Conservation (phyloP, 1,140 invertebrate species). For the Ridgeia piscesae region DNA sequence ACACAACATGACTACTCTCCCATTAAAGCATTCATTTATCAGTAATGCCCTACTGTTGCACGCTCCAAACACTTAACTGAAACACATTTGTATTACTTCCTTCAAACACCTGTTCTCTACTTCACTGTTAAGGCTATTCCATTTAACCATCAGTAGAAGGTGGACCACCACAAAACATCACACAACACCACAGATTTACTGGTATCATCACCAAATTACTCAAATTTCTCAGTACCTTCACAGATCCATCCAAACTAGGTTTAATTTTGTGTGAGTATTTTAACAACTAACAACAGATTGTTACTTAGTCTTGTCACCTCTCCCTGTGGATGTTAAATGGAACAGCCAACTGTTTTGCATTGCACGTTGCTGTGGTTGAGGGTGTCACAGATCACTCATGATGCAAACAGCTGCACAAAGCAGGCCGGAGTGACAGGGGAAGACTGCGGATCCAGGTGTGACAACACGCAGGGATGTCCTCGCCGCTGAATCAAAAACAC, state of each 20-base stretch:
- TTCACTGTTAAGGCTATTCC: not conserved
- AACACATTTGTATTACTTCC: not conserved
- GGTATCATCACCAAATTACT: not conserved
- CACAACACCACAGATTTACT: not conserved
- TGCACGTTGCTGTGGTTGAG: not conserved
- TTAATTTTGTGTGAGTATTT: not conserved
- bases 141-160: not conserved
- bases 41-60: no score
- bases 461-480: constrained; percentile 83
- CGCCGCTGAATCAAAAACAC: constrained; percentile 61
- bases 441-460: constrained; percentile 21
- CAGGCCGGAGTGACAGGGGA: constrained; percentile 20
- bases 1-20: no score
- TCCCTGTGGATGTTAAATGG: not conserved
- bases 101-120: not conserved
- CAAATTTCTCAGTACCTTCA: not conserved
- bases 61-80: not conserved
- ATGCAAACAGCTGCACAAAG: constrained; percentile 19
- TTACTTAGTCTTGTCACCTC: not conserved
- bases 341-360: not conserved
- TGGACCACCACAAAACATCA: not conserved
- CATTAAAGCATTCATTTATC: no score
- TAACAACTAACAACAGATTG: not conserved
- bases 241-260: not conserved
- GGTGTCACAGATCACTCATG: not conserved